These are phyloP conservation scores for Acleris emargana DNA, from an alignment of 2,888 invertebrate species.

Conservation along the genomic window DNA sequence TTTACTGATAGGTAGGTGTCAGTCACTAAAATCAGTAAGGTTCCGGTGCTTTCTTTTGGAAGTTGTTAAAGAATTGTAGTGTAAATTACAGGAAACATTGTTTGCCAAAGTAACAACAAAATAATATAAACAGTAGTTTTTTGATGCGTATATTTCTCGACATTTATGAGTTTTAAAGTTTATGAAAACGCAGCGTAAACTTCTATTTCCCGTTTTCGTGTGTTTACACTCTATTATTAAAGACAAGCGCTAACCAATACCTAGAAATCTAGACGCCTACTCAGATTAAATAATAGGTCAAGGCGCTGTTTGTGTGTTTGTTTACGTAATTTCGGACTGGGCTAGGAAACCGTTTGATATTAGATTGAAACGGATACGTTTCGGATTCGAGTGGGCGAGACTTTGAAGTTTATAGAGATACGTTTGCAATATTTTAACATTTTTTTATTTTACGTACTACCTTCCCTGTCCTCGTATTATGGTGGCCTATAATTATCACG, in stretches of 20 bases:
- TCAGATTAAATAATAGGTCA: slow-evolving; percentile 50
- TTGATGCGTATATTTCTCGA: no score
- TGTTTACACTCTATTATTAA: slow-evolving; percentile 41
- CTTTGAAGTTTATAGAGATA: slow-evolving; percentile 1
- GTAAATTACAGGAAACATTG: no score
- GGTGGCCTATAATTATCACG: no score
- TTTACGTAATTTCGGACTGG: slow-evolving; percentile 31
- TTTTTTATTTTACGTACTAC: no score
- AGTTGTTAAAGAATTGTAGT: no score
- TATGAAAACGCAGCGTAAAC: slow-evolving; percentile 12
- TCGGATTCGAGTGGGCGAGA: slow-evolving; percentile 5
- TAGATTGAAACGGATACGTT: slow-evolving; percentile 18
- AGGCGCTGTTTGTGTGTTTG: slow-evolving; percentile 42
- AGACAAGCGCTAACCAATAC: slow-evolving; percentile 44
- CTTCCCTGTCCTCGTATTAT: no score
- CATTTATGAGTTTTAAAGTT: not conserved
- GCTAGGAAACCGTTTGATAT: slow-evolving; percentile 35
- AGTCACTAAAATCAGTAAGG: no score
- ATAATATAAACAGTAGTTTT: no score
- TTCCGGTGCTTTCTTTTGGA: no score
- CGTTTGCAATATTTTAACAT: no score
- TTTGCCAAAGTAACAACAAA: no score
- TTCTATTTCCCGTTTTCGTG: slow-evolving; percentile 1
- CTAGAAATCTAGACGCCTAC: slow-evolving; percentile 47
- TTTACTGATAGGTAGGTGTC: no score